Evolutionary conservation across 2,797 vertebrate genomes (phyloP).

Genomic region (Pelochelys cantorii): DNA sequence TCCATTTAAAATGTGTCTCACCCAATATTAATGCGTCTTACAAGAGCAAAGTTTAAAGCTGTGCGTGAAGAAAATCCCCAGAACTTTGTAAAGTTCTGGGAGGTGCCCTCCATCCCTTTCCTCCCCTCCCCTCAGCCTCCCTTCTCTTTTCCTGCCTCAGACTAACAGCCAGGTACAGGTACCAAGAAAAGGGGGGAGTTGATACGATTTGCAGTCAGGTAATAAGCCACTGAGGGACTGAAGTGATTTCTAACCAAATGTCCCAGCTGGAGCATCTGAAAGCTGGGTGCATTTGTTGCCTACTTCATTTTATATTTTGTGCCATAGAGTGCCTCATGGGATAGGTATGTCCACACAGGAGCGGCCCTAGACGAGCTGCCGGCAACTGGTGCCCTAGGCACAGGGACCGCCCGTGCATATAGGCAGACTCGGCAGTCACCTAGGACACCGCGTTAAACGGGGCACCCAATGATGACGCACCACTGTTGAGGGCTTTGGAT

Average conservation of each 20-base stretch:
- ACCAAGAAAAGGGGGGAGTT: background rate
- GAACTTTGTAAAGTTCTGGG: background rate
- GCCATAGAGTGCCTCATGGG: background rate
- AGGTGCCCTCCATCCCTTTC: background rate
- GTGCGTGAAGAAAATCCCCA: background rate
- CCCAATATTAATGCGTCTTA: too few relatives aligned
- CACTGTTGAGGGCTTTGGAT: too few relatives aligned
- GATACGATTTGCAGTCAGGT: background rate
- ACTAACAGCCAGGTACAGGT: background rate
- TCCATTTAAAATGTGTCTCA: background rate
- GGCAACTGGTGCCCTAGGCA: too few relatives aligned
- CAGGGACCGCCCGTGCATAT: too few relatives aligned
- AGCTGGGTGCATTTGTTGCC: background rate
- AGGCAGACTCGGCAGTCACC: too few relatives aligned
- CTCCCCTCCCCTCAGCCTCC: background rate
- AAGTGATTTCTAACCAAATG: background rate
- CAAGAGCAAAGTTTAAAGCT: background rate
- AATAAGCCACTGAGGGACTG: background rate
- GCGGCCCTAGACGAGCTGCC: too few relatives aligned
- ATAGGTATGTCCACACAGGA: too few relatives aligned
- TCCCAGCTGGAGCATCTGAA: background rate
- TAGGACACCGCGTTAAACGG: too few relatives aligned
- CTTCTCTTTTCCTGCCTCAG: too few relatives aligned
- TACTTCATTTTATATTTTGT: background rate
- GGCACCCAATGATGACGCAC: too few relatives aligned